Percentiles rank a stretch among this genome's conserved stretches.
These are phyloP conservation scores for Ditylenchus weischeri DNA, from an alignment of 2,888 invertebrate species.

Conservation along the genomic window DNA sequence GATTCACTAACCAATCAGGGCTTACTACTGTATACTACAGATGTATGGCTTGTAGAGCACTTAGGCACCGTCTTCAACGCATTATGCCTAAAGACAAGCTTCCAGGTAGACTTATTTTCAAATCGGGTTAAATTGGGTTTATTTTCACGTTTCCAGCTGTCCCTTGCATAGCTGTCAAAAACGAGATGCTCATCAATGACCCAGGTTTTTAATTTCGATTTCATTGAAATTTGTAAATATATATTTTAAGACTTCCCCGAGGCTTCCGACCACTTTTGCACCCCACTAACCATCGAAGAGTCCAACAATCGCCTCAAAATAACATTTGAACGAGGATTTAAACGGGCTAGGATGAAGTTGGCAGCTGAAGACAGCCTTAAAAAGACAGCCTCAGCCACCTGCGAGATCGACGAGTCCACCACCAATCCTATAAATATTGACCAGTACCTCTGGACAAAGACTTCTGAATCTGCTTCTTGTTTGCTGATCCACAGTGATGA, in stretches of 20 bases:
- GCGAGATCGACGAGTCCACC: conserved; percentile 20
- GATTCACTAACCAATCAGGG: conserved; percentile 45
- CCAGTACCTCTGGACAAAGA: conserved; percentile 28
- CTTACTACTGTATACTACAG: conserved; percentile 43
- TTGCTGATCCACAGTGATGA: conserved; percentile 2
- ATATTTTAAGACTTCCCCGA: conserved; percentile 31
- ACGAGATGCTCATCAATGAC: conserved; percentile 43
- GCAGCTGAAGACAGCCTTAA: conserved; percentile 35
- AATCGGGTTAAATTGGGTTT: too few species aligned
- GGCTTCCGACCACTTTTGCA: conserved; percentile 40
- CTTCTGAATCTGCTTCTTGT: conserved; percentile 8
- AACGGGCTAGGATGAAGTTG: conserved; percentile 41
- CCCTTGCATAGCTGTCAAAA: conserved; percentile 43
- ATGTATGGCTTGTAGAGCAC: conserved; percentile 45
- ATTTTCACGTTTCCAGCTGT: too few species aligned
- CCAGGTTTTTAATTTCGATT: conserved; percentile 26
- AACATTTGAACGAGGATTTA: conserved; percentile 38
- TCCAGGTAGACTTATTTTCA: too few species aligned
- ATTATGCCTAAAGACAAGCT: conserved; percentile 40
- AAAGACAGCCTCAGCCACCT: conserved; percentile 17
- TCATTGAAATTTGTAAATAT: too few species aligned
- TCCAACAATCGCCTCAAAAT: conserved; percentile 43
- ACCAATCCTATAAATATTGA: conserved; percentile 29
- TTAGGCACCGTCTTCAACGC: conserved; percentile 43
- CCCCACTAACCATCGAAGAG: conserved; percentile 42